Evolutionary conservation across 2,797 vertebrate genomes (phyloP), one percentile per base, ranked within the genome.

Genomic region (Bovichtus variegatus): DNA sequence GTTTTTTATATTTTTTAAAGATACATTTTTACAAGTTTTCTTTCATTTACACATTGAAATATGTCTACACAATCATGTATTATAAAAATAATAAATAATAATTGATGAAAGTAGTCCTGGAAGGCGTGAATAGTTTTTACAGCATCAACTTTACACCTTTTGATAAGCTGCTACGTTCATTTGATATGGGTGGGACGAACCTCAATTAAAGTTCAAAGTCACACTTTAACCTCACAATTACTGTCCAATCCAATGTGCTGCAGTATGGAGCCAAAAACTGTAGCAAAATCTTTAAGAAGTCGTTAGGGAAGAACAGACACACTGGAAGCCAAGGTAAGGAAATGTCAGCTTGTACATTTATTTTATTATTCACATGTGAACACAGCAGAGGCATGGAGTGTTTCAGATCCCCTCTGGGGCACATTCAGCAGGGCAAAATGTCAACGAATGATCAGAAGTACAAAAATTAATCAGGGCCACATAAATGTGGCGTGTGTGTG

Each of bases 331-430:
- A 18, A 66, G 23, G 69, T 88, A 86, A 81, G 72, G 74, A 90
- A 88, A 81, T 81, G 63, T 91, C 83, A 89, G 82, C 78, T 85
- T 74, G 18, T 82, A 89, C 87, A 91, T 92, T 92, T 91, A 90
- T 92, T 91, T 84, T 60, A 82, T 80, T 90, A 69, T 89, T 87
- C 82, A 87, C 85, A 87, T 63, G 81, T 86, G 78, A 87, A 90
- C 82, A 92, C 90, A 90, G 86, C 80, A 69, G 72, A 87, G 80
- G 83, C 73, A 76, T 80, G 78, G 72, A 74, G 55, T 50, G 69
- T 60, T 79, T 88, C 64, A 66, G 34, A 31, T 76, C 71, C 78
- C 80, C 71, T 76, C 36, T 6, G 59, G 80, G 74, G 57, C 55
- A 80, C 79, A 68, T 81, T 84, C 62, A 88, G 78, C 34, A 38